Evolutionary conservation across 2,797 vertebrate species (phyloP).

Genomic region (Spinibarbus caldwelli): DNA sequence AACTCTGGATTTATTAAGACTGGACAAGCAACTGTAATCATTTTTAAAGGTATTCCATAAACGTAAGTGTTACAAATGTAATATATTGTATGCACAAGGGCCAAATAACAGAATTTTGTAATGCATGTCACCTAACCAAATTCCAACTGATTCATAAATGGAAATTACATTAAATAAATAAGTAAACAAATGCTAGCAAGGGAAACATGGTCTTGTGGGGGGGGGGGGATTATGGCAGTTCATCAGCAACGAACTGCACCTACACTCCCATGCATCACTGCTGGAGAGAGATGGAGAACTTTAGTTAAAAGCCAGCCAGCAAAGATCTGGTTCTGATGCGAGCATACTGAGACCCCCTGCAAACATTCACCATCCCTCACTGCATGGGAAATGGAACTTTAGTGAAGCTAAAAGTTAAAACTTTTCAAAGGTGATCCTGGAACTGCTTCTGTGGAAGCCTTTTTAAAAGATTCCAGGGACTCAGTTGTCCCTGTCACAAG

Average conservation of each 20-base stretch:
- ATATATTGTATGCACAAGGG: not conserved
- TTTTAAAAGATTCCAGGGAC: not conserved
- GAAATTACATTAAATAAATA: not conserved
- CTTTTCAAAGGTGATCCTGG: no score
- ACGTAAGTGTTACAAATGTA: not conserved
- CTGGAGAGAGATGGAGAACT: conserved; percentile 9
- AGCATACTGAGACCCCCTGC: conserved; percentile 11
- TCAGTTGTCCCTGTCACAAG: not conserved
- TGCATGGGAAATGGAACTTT: no score
- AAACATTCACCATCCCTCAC: not conserved
- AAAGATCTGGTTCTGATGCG: conserved; percentile 18
- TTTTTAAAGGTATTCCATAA: not conserved
- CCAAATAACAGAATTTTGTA: not conserved
- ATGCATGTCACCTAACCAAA: not conserved
- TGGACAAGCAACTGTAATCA: not conserved
- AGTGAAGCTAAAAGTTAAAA: no score
- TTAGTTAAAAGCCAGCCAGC: conserved; percentile 5
- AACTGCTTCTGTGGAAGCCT: no score
- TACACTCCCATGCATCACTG: no score
- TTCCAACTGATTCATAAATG: not conserved
- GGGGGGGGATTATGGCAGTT: no score
- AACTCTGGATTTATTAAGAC: not conserved
- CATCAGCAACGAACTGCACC: no score
- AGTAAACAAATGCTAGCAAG: no score
- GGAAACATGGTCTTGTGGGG: no score